Evolutionary conservation across 1,140 invertebrate genomes (phyloP).

Genomic region (Drosophila guanche): DNA sequence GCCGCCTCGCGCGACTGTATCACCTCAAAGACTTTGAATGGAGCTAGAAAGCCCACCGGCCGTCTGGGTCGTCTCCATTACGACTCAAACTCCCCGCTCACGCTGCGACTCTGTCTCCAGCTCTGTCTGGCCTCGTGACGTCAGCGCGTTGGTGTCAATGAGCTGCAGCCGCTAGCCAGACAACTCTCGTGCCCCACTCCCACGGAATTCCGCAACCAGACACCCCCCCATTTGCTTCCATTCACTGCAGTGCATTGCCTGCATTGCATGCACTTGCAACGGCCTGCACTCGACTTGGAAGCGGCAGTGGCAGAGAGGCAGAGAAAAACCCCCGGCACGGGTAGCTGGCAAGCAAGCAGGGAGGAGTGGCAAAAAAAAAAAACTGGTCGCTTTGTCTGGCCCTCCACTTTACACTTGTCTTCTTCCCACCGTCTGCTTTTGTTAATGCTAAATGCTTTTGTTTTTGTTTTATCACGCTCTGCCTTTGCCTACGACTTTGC

Average conservation of each 20-base stretch:
- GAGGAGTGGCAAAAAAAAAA: constrained; percentile 34
- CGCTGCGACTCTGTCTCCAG: neutral
- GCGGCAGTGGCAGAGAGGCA: constrained; percentile 14
- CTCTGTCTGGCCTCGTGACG: constrained; percentile 43
- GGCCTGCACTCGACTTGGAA: constrained; percentile 42
- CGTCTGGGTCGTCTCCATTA: constrained; percentile 7
- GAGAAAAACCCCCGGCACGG: constrained; percentile 37
- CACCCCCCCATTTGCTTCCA: constrained; percentile 51
- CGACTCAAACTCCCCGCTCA: no score
- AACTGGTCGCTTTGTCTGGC: constrained; percentile 70
- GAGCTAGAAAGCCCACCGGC: constrained; percentile 24
- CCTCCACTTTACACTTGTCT: constrained; percentile 78
- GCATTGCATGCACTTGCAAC: constrained; percentile 41
- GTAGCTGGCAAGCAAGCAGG: constrained; percentile 1
- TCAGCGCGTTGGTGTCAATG: constrained; percentile 51
- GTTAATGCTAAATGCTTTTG: constrained; percentile 78
- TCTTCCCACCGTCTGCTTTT: constrained; percentile 57
- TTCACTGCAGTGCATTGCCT: constrained; percentile 32
- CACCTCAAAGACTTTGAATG: constrained; percentile 58
- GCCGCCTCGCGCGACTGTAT: constrained; percentile 62
- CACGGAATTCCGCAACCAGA: constrained; percentile 34
- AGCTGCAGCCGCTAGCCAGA: constrained; percentile 43
- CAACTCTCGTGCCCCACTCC: constrained; percentile 55
- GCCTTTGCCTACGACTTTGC: constrained; percentile 11
- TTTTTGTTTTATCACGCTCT: constrained; percentile 58